phyloP scores from a whole-genome alignment of 2,888 invertebrate genomes.

The Drosophila atripex region DNA sequence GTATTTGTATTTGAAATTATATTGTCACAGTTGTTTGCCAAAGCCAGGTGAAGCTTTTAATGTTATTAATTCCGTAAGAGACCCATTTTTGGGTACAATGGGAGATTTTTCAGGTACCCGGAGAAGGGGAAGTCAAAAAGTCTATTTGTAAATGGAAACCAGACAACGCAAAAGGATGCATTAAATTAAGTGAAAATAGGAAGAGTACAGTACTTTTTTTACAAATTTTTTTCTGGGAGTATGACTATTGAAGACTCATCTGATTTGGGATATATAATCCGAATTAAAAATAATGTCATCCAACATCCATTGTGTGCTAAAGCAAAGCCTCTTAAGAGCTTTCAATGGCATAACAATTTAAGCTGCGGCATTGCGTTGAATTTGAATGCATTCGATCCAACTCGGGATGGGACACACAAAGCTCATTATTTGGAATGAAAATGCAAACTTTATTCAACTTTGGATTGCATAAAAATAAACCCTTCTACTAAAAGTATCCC shows the following conservation, averaged over 20 bases:
- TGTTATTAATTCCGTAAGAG: constrained; percentile 34
- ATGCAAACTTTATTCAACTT: constrained; percentile 7
- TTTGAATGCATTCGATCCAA: constrained; percentile 32
- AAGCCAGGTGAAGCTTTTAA: constrained; percentile 37
- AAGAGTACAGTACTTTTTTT: neutral
- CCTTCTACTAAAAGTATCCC: neutral
- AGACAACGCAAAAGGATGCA: constrained; percentile 17
- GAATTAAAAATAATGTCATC: constrained; percentile 7
- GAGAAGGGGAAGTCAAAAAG: constrained; percentile 3
- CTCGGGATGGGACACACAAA: constrained; percentile 14
- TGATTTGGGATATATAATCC: constrained; percentile 14
- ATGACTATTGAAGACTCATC: constrained; percentile 9
- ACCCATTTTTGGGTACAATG: constrained; percentile 9
- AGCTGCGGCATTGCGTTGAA: constrained; percentile 30
- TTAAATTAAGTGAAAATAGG: constrained; percentile 18
- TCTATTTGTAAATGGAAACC: constrained; percentile 32
- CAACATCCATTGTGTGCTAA: constrained; percentile 23
- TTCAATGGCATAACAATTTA: constrained; percentile 27
- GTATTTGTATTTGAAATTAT: constrained; percentile 39
- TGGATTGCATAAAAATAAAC: neutral
- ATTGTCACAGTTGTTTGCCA: constrained; percentile 30
- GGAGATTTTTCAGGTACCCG: neutral
- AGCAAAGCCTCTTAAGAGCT: constrained; percentile 38
- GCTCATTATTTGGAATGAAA: constrained; percentile 25
- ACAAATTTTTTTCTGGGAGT: too few species aligned